A percentile compares a stretch with the other conserved stretches of the same genome.
These are phyloP conservation scores for Prionailurus viverrinus DNA, from an alignment of 2,113 vertebrate genomes.

Conservation along the genomic window DNA sequence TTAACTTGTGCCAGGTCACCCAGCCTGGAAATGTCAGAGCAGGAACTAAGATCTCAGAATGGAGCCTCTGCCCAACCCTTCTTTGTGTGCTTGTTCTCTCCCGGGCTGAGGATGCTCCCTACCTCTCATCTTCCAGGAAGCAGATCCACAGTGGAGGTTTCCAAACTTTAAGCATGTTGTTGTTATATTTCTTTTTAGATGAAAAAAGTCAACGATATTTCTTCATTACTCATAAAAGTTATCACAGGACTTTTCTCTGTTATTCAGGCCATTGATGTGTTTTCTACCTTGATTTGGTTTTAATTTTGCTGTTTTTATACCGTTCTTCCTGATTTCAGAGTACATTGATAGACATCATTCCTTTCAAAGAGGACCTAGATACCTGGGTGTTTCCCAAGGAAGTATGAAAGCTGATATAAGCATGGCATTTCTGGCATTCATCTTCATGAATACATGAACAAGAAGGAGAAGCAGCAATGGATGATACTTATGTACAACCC, in stretches of 20 bases:
- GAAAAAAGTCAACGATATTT: neutral
- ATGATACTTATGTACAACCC: neutral
- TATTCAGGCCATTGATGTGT: neutral
- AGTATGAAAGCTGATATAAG: neutral
- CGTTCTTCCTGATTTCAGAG: neutral
- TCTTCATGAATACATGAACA: neutral
- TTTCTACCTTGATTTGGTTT: neutral
- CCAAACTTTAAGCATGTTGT: neutral
- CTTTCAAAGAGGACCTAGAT: neutral
- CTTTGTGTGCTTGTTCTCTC: neutral
- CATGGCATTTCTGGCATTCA: neutral
- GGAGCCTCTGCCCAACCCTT: neutral
- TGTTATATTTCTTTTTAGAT: neutral
- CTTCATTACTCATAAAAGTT: neutral
- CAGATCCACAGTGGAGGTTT: neutral
- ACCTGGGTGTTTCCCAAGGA: neutral
- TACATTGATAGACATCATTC: neutral
- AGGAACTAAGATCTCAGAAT: neutral
- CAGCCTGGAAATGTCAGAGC: neutral
- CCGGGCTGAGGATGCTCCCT: neutral
- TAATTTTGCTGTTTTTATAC: neutral
- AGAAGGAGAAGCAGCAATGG: neutral
- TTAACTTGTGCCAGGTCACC: neutral
- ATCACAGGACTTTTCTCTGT: neutral
- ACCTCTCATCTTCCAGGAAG: neutral